Base-by-base conservation (phyloP, 1,140 invertebrate species). In the Ostrea denselamellosa region DNA sequence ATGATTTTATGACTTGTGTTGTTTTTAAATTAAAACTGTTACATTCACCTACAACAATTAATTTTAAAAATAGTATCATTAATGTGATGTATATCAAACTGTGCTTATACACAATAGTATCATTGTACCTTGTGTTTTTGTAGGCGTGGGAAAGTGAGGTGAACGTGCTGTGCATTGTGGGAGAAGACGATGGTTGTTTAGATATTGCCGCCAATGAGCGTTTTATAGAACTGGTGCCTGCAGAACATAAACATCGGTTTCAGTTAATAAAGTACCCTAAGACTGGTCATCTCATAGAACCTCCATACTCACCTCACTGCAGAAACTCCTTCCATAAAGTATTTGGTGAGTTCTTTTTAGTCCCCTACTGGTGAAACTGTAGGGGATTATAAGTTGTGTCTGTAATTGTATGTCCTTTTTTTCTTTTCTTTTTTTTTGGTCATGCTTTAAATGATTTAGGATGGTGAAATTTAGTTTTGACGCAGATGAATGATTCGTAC, bases 231-330 rank as follows among this genome's bases (percentile, higher is more conserved):
- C 56, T n/a, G 14, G 85, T 85, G 10, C 89, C 89, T 52, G 28
- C 12, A n/a, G 68, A 89, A 12, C 83, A 88, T 19, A 89, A 82
- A 71, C 53, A 83, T 17, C 89, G 90, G 54, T 52, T 92, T 0
- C 85, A 87, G 65, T 10, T 90, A 0, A 54, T 88, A 5, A 84
- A 86, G 22, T 92, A 92, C 71, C 88, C 83, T 8, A 89, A 88
- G 4, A 87, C 91, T 82, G 91, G 91, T 9, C 91, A 92, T 68
- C 89, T 92, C 17, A 88, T 92, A 28, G 91, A 92, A 62, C 91
- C 91, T 19, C 91, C 91, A 34, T 90, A 91, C 58, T 52, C 86
- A 14, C 91, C 91, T 22, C 51, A 88, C 17, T 87, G 85, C 71
- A 65, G 87, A 8, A 28, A 65, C 0, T 86, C 86, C 44, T 89